Evolutionary conservation across 2,113 vertebrate species (phyloP), one percentile per base, ranked within the genome.

Genomic region (Myrmecophaga tridactyla): DNA sequence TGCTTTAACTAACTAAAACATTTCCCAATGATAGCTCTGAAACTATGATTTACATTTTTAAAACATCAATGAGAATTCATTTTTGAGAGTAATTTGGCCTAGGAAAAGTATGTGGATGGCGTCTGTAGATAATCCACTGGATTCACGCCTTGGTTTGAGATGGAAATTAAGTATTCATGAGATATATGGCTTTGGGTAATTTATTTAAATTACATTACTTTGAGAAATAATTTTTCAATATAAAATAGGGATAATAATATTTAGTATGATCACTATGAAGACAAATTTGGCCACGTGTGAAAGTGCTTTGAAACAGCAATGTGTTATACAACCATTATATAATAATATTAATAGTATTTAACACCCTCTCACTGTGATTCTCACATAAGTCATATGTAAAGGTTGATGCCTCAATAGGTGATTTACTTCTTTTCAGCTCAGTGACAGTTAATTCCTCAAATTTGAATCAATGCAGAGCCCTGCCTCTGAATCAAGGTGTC

Each of bases 401-500:
- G 31, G 8, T 76, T 0, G 65, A 70, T 81, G 15, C 18, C 7
- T 63, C 76, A 84, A 27, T 76, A 85, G 18, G 41, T 90, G 29
- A 60, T 87, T 48, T 83, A 58, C 36, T 92, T 96, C 11, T 90
- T 78, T 86, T 83, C 21, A 93, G n/a, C 56, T 93, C 34, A 81
- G 23, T 43, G 70, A 39, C 39, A 92, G 25, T 36, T 94, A 78
- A 90, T 84, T 75, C 8, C 56, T 89, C 65, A 91, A 85, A 69
- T 63, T 48, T 90, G 27, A 84, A 87, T 87, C 39, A 80, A 34
- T 56, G 12, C 6, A 90, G 36, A 80, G 41, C 58, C 92, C 77
- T 94, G 46, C 36, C 39, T 90, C 72, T 91, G 76, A 90, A 95
- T 85, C 76, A 94, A 84, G 65, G 51, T 90, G 23, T 78, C 94